Evolutionary conservation across 2,888 invertebrate species (phyloP).

Genomic region (Punctoribates punctum): DNA sequence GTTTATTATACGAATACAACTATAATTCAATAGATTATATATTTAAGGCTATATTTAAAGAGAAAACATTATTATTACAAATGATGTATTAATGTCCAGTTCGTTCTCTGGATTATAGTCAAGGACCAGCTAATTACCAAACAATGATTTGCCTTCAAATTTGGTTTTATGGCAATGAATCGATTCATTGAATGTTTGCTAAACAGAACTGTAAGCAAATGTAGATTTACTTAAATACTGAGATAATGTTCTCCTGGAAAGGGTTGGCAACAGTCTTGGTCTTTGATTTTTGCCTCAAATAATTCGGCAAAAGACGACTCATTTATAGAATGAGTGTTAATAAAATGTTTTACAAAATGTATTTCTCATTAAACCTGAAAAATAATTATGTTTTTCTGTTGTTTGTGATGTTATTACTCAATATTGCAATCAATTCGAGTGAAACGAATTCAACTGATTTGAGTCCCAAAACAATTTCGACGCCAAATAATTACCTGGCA

Average conservation of each 20-base stretch:
- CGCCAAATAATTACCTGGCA: slow-evolving; percentile 16
- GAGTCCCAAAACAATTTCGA: neutral
- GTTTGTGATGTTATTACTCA: neutral
- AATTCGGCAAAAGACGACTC: too few relatives aligned
- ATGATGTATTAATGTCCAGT: slow-evolving; percentile 11
- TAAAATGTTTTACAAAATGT: too few relatives aligned
- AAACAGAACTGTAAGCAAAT: too few relatives aligned
- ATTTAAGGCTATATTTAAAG: neutral
- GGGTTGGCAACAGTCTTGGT: too few relatives aligned
- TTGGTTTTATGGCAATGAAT: slow-evolving; percentile 21
- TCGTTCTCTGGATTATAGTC: neutral
- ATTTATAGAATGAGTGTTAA: too few relatives aligned
- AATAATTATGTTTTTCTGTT: neutral
- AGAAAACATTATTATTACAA: neutral
- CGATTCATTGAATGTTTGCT: neutral
- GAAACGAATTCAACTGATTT: neutral
- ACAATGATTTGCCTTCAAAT: slow-evolving; percentile 37
- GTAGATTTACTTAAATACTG: too few relatives aligned
- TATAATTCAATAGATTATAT: too few relatives aligned
- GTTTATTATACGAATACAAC: too few relatives aligned
- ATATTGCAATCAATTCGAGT: neutral
- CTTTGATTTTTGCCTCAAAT: too few relatives aligned
- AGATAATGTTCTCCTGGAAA: too few relatives aligned
- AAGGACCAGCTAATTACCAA: slow-evolving; percentile 10
- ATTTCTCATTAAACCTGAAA: too few relatives aligned